Conservation (phyloP, 2,888 invertebrate species). For the Acleris laterana region DNA sequence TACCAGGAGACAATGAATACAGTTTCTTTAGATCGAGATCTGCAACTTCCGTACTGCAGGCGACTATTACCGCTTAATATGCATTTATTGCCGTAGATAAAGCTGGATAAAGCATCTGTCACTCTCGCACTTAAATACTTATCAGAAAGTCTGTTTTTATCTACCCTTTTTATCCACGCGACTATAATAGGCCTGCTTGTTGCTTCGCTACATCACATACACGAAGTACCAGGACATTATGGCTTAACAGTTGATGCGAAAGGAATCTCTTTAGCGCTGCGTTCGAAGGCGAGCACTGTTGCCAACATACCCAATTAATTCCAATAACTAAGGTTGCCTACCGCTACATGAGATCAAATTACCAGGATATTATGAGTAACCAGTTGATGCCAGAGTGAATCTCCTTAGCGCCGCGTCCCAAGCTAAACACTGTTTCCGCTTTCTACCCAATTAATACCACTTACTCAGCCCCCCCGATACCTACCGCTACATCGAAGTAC, state of each 20-base stretch:
- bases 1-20: too few species aligned
- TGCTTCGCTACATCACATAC: constrained; percentile 44
- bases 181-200: constrained; percentile 64
- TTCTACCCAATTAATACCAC: constrained; percentile 68
- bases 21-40: too few species aligned
- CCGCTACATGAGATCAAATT: constrained; percentile 6
- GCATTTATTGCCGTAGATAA: too few species aligned
- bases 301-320: constrained; percentile 57
- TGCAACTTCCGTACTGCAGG: too few species aligned
- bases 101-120: too few species aligned
- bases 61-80: too few species aligned
- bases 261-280: constrained; percentile 66
- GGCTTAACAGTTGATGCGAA: constrained; percentile 67
- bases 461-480: constrained; percentile 60
- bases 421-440: constrained; percentile 37
- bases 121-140: too few species aligned
- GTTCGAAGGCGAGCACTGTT: constrained; percentile 69
- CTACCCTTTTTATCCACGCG: constrained; percentile 59
- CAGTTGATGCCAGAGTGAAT: constrained; percentile 72
- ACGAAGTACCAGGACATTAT: not conserved
- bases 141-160: too few species aligned
- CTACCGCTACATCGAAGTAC: constrained; percentile 44
- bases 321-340: constrained; percentile 66
- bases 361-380: constrained; percentile 40
- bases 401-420: constrained; percentile 71